Conservation (phyloP, 1,140 invertebrate species). For the Ceratina australensis region DNA sequence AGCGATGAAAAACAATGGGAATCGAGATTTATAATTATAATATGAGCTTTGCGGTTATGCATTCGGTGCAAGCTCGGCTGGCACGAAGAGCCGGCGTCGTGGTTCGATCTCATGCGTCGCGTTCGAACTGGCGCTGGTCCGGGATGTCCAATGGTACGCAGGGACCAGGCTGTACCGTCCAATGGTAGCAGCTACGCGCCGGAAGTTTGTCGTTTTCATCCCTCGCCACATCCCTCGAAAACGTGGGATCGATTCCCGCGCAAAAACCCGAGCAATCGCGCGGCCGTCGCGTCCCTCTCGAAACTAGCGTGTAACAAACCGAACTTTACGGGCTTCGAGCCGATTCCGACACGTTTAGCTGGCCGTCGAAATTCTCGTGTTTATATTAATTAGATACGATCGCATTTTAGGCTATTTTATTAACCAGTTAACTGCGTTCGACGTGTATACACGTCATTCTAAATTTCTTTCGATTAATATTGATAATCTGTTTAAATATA, state of each 20-base stretch:
- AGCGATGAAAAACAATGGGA: too few species aligned
- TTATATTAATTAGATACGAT: slow-evolving; percentile 39
- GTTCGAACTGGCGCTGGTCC: slow-evolving; percentile 44
- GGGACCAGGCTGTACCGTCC: not conserved
- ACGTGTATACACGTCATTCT: too few species aligned
- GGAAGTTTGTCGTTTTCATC: slow-evolving; percentile 21
- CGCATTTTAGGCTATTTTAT: too few species aligned
- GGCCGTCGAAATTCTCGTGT: slow-evolving; percentile 9
- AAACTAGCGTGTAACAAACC: slow-evolving; percentile 42
- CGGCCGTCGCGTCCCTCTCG: not conserved
- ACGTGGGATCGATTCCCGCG: slow-evolving; percentile 65
- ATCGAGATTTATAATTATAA: too few species aligned
- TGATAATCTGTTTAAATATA: too few species aligned
- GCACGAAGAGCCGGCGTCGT: too few species aligned
- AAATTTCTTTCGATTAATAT: too few species aligned
- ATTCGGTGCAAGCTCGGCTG: too few species aligned
- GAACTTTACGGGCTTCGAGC: slow-evolving; percentile 24
- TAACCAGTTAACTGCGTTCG: too few species aligned
- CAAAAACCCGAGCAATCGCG: slow-evolving; percentile 60
- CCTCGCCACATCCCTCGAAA: slow-evolving; percentile 41
- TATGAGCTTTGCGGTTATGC: too few species aligned
- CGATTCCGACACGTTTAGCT: too few species aligned
- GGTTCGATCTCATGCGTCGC: slow-evolving; percentile 12
- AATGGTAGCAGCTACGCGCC: not conserved
- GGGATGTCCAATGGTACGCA: not conserved